Base-by-base conservation (phyloP, 2,888 invertebrate genomes). In the Subacronicta megacephala region DNA sequence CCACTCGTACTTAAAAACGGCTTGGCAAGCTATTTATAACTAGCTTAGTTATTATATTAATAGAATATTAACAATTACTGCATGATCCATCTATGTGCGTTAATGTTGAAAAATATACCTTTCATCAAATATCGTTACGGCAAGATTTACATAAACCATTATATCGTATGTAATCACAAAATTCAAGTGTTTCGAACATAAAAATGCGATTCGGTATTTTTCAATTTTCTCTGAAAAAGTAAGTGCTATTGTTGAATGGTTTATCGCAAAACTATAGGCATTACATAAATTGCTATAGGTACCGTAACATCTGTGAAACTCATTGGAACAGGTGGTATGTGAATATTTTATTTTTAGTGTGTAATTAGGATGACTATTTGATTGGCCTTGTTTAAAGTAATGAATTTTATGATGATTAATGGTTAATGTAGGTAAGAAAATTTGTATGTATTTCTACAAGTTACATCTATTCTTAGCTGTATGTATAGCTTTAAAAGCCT, bases 231-330 rank as follows among this genome's bases (percentile, higher is more conserved):
- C 12, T 40, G 29, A 49, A 45, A 23, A 44, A 16, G 36, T 46
- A 35, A 37, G 38, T 26, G 56, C 33, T 15, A 51, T 58, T 52
- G 53, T 57, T 56, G 56, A 36, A 26, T 17, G 35, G 41, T 61
- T 63, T 74, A 75, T 72, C 59, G 72, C 46, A 37, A 23, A 53
- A 54, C 53, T 61, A 57, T 59, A 31, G 15, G 40, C 41, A 36
- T 50, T 56, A 51, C 26, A 33, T 42, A 36, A 42, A 50, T 57
- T 31, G 4, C 13, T 26, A 36, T 52, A 26, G 10, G 10, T 26
- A 37, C 17, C 16, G 17, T 52, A 54, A 52, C 50, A 38, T 53
- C 37, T 37, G 45, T 52, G 38, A 23, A 16, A 3, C 20, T 49
- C 31, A 13, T 26, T 29, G 13, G 41, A 20, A 36, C 16, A 16